phyloP scores from a whole-genome alignment of 2,888 invertebrate species.

The Drosophila anceps region DNA sequence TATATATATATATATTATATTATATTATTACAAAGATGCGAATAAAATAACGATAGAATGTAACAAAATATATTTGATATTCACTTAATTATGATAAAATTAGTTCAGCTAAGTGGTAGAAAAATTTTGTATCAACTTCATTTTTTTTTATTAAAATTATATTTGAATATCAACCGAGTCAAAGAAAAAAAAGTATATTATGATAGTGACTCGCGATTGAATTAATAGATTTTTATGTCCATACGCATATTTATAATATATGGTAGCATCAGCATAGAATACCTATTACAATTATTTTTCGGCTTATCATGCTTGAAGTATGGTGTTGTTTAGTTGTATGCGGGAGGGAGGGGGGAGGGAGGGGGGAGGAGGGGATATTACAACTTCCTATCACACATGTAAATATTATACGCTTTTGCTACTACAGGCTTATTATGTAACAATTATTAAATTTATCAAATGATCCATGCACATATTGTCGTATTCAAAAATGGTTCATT shows the following conservation, averaged over 20 bases:
- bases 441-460: not conserved
- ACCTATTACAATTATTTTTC: constrained; percentile 14
- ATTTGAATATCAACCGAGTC: constrained; percentile 19
- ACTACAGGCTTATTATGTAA: constrained; percentile 11
- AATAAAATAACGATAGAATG: constrained; percentile 35
- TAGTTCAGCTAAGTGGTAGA: constrained; percentile 4
- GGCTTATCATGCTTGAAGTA: not conserved
- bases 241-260: constrained; percentile 10
- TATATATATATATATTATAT: constrained; percentile 15
- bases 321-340: constrained; percentile 2
- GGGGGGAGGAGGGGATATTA: not conserved
- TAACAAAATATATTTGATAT: constrained; percentile 36
- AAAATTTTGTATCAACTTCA: constrained; percentile 5
- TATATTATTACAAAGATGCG: constrained; percentile 21
- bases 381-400: constrained; percentile 24
- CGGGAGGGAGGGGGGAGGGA: no score
- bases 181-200: constrained; percentile 8
- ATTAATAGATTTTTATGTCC: constrained; percentile 7
- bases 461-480: constrained; percentile 2
- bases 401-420: not conserved
- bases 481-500: constrained; percentile 86
- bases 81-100: constrained; percentile 17
- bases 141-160: constrained; percentile 1
- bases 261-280: constrained; percentile 11
- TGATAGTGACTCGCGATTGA: constrained; percentile 19